Percentiles rank a stretch among this genome's conserved stretches.
phyloP scores from a whole-genome alignment of 2,113 vertebrate genomes.

The Acinonyx jubatus region DNA sequence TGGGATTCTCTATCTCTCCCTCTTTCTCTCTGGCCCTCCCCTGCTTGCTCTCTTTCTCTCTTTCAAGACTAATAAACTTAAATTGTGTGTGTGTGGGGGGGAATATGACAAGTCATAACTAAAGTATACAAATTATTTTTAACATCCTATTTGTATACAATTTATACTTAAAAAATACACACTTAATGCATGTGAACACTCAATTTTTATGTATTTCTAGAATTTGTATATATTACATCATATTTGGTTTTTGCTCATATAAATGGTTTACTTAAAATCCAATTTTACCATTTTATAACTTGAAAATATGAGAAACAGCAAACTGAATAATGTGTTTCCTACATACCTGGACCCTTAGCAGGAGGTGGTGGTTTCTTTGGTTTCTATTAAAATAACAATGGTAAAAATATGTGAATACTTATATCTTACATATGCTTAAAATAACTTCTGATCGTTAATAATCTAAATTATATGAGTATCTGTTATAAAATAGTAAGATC shows the following conservation, averaged over 20 bases:
- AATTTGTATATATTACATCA: not conserved
- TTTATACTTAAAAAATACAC: not conserved
- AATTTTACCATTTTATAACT: slow-evolving; percentile 9
- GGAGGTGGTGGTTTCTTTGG: slow-evolving; percentile 93
- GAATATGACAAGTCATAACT: not conserved
- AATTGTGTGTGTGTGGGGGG: too few relatives aligned
- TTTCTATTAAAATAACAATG: slow-evolving; percentile 84
- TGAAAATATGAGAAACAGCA: not conserved
- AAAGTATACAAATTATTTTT: not conserved
- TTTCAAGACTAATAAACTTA: too few relatives aligned
- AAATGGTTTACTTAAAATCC: not conserved
- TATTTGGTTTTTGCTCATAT: not conserved
- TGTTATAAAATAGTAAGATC: slow-evolving; percentile 19
- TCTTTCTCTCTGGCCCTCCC: too few relatives aligned
- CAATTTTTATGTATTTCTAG: not conserved
- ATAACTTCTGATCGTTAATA: slow-evolving; percentile 1
- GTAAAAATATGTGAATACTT: not conserved
- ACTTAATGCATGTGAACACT: not conserved
- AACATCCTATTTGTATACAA: slow-evolving; percentile 33
- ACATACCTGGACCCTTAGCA: slow-evolving; percentile 88
- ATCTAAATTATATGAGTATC: not conserved
- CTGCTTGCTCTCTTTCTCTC: too few relatives aligned
- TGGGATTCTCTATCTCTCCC: too few relatives aligned
- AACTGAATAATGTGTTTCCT: not conserved
- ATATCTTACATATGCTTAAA: not conserved